Evolutionary conservation across 2,113 vertebrate species (phyloP), one percentile per base, ranked within the genome.

Genomic region (Crotalus viridis): DNA sequence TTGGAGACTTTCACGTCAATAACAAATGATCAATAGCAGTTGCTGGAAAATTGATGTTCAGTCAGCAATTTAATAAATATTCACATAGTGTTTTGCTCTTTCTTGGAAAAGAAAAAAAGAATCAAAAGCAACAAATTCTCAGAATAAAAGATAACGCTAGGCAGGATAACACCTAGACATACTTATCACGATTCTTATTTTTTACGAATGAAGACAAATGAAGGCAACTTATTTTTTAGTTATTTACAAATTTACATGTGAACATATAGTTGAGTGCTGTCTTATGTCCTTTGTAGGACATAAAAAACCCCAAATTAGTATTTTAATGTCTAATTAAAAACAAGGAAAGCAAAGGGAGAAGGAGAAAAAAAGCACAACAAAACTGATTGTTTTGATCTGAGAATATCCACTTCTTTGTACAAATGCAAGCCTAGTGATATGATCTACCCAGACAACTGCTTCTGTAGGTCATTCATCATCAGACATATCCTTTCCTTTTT

Each of bases 1-100:
- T 97, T 94, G 61, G 97, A 97, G 97, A 97, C 97, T 97, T 98
- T 97, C 97, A 94, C 97, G 97, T 98, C 98, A 98, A 98, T 98
- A 98, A 97, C 95, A 97, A 98, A 97, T 97, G 97, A 98, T 98
- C 97, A 98, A 98, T 98, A 97, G 97, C 96, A 98, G 98, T 97
- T 97, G 97, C 96, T 95, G 88, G 92, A 97, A 98, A 97, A 98
- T 95, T 98, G 98, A 98, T 97, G 97, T 98, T 97, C 97, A 95
- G 96, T 98, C 97, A 97, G 97, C 97, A 96, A 95, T 95, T 97
- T 95, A 96, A 91, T 96, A 96, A 97, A 85, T 97, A 97, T 96
- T 97, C 96, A 96, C 95, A 95, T 95, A 96, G 97, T 95, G 97
- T 97, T 97, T 96, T 95, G 96, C 90, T 88, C 87, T 96, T 97